Conservation (phyloP, 2,888 invertebrate species). For the Altica lythri region DNA sequence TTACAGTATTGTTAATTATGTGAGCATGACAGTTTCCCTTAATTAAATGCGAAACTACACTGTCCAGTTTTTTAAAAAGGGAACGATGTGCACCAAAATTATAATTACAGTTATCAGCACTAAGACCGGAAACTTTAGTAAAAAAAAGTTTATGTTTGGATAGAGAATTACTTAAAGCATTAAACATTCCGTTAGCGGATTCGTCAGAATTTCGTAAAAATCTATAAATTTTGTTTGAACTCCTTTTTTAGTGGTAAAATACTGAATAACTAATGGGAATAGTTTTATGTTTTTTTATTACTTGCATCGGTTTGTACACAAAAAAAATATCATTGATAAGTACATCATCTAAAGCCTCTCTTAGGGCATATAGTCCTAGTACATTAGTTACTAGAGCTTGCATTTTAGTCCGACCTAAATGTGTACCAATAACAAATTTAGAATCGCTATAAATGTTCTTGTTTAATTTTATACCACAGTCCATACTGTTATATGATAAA, state of each 20-base stretch:
- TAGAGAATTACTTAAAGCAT: constrained; percentile 3
- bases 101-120: constrained; percentile 48
- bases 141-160: constrained; percentile 25
- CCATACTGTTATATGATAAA: constrained; percentile 44
- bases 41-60: constrained; percentile 28
- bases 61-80: constrained; percentile 33
- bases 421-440: constrained; percentile 8
- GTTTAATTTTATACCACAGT: constrained; percentile 30
- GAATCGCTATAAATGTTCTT: constrained; percentile 27
- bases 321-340: constrained; percentile 1
- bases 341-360: constrained; percentile 23
- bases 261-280: constrained; percentile 34
- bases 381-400: constrained; percentile 1
- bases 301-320: constrained; percentile 34
- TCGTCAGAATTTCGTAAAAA: constrained; percentile 33
- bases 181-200: constrained; percentile 30
- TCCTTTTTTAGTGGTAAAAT: constrained; percentile 31
- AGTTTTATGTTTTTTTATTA: constrained; percentile 40
- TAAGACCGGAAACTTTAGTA: constrained; percentile 43
- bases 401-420: constrained; percentile 16
- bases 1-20: constrained; percentile 36
- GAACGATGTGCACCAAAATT: constrained; percentile 42
- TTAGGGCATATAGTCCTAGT: constrained; percentile 9
- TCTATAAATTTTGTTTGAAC: constrained; percentile 36
- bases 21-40: constrained; percentile 40